Evolutionary conservation across 2,888 invertebrate genomes (phyloP), one percentile per base, ranked within the genome.

Genomic region (Apoda limacodes): DNA sequence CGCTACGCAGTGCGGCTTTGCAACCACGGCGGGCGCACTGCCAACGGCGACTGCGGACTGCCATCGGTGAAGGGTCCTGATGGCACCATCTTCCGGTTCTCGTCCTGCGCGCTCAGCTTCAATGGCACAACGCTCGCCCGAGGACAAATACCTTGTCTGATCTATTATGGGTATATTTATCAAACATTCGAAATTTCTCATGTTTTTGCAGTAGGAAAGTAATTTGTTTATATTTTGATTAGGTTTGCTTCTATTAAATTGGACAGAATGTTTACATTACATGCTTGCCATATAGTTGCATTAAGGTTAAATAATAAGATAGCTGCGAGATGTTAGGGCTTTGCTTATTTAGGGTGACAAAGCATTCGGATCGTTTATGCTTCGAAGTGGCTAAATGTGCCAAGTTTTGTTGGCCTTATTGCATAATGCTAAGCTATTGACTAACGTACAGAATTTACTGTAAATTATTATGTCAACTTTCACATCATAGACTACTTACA

Each of bases 91-190:
- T 97, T 98, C 66, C 87, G 90, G 25, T 98, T 94, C 64, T 88
- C 90, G 14, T 90, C 95, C 1, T 96, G 95, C 63, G 92, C 95
- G 7, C 82, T 97, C 24, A 96, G 96, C 64, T 93, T 93, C 60
- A 97, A 98, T 62, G 98, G 98, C n/a, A 98, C 98, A 1, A 96
- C 95, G 5, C 87, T 95, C 40, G 90, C 92, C 0, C 84, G 98
- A 30, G 98, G 98, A 6, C 98, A 98, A 78, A 88, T 98, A 53
- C 98, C 98, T 0, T 90, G 92, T 53, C 85, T 98, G 26, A 82
- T 98, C 9, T 98, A 98, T 59, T 94, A 87, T 72, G 92, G 89
- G 87, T 90, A 66, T 39, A 44, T 32, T 12, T n/a, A n/a, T n/a
- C n/a, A n/a, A n/a, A n/a, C n/a, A n/a, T n/a, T n/a, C n/a, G n/a